Evolutionary conservation across 2,888 invertebrate genomes (phyloP).

Genomic region (Heteromyza rotundicornis): DNA sequence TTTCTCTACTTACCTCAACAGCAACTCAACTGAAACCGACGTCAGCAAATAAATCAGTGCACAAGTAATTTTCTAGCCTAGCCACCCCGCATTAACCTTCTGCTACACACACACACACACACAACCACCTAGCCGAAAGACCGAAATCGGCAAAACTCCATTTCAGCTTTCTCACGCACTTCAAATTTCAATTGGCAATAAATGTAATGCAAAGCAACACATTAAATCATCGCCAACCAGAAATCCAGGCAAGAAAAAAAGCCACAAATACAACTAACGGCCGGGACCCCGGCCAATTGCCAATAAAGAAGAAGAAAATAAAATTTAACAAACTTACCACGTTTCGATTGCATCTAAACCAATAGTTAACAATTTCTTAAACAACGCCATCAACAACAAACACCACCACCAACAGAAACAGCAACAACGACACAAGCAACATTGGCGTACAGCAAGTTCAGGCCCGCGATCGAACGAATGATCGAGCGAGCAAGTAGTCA

Average conservation of each 20-base stretch:
- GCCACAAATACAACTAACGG: neutral
- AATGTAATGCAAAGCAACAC: slow-evolving; percentile 61
- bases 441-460: too few relatives aligned
- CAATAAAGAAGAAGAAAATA: slow-evolving; percentile 5
- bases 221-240: slow-evolving; percentile 55
- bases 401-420: slow-evolving; percentile 5
- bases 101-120: slow-evolving; percentile 27
- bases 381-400: slow-evolving; percentile 1
- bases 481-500: too few relatives aligned
- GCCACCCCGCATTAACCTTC: slow-evolving; percentile 32
- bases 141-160: slow-evolving; percentile 41
- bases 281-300: neutral
- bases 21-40: too few relatives aligned
- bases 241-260: neutral
- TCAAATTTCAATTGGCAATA: slow-evolving; percentile 61
- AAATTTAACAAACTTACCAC: slow-evolving; percentile 9
- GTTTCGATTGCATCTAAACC: slow-evolving; percentile 19
- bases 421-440: neutral
- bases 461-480: too few relatives aligned
- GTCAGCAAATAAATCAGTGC: too few relatives aligned
- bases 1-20: too few relatives aligned
- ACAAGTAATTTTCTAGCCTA: too few relatives aligned
- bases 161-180: slow-evolving; percentile 60
- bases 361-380: slow-evolving; percentile 26
- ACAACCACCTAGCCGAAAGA: slow-evolving; percentile 28